A percentile compares a stretch with the other conserved stretches of the same genome.
Evolutionary conservation across 2,797 vertebrate species (phyloP).

Genomic region (Onychomys arenicola): DNA sequence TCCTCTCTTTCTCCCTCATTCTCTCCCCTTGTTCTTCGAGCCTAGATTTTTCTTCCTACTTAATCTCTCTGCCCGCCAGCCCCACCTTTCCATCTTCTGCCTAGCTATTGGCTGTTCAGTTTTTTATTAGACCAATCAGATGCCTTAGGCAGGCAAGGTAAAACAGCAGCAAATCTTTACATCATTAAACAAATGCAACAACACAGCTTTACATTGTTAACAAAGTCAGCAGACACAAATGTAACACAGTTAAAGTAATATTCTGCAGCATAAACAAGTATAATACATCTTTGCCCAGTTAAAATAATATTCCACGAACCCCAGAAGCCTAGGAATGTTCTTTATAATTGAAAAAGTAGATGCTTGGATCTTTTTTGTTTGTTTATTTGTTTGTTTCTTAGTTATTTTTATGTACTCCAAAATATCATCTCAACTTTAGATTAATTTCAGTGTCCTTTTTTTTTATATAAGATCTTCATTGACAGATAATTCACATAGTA

Average conservation of each 20-base stretch:
- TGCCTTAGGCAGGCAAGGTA: background rate
- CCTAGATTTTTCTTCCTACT: background rate
- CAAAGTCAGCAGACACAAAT: background rate
- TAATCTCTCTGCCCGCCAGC: background rate
- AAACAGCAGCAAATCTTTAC: background rate
- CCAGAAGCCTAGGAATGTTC: slow-evolving; percentile 6
- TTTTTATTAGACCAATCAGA: background rate
- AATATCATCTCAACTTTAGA: no score
- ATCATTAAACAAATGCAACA: background rate
- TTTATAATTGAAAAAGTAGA: background rate
- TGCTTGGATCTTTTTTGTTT: no score
- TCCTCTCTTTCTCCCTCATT: background rate
- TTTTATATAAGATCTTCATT: no score
- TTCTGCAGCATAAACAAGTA: background rate
- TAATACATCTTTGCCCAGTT: background rate
- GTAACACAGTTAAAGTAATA: background rate
- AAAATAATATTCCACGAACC: background rate
- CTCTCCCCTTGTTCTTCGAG: background rate
- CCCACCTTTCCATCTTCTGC: background rate
- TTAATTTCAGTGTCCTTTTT: no score
- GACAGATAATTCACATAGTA: no score
- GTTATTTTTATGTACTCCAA: no score
- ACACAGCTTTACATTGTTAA: background rate
- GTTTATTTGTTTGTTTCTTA: no score
- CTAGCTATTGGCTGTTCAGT: background rate